Percentiles rank a stretch among this genome's conserved stretches.
Conservation (phyloP, 2,797 vertebrate genomes). For the Anguilla megastoma region DNA sequence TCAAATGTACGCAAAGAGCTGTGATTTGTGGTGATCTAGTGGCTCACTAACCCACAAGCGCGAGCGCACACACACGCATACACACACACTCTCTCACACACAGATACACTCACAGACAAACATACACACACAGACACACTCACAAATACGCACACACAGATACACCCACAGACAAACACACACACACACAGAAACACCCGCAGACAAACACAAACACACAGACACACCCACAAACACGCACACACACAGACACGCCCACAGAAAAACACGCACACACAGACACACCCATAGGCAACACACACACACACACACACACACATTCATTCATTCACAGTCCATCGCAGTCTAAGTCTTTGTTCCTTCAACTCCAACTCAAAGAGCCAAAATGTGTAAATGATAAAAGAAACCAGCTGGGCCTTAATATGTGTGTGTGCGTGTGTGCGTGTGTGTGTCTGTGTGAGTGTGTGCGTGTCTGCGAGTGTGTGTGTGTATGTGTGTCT, state of each 20-base stretch:
- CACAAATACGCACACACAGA: not conserved
- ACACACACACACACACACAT: not conserved
- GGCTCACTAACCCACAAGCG: not conserved
- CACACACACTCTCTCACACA: not conserved
- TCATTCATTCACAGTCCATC: not conserved
- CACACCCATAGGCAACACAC: not conserved
- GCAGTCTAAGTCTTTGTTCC: conserved; percentile 5
- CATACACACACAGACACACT: not conserved
- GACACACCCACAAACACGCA: not conserved
- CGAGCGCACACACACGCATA: not conserved
- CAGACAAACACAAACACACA: not conserved
- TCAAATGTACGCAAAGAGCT: not conserved
- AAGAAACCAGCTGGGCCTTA: not conserved
- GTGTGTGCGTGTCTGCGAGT: not conserved
- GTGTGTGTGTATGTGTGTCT: not conserved
- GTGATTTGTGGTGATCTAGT: not conserved
- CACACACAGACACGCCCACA: not conserved
- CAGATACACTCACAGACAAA: not conserved
- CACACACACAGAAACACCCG: not conserved
- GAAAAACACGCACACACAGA: not conserved
- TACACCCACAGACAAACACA: not conserved
- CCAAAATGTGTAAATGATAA: not conserved
- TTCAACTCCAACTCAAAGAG: not conserved
- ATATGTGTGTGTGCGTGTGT: not conserved
- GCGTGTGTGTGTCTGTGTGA: not conserved